phyloP scores from a whole-genome alignment of 2,113 vertebrate species.

The Heteronetta atricapilla region DNA sequence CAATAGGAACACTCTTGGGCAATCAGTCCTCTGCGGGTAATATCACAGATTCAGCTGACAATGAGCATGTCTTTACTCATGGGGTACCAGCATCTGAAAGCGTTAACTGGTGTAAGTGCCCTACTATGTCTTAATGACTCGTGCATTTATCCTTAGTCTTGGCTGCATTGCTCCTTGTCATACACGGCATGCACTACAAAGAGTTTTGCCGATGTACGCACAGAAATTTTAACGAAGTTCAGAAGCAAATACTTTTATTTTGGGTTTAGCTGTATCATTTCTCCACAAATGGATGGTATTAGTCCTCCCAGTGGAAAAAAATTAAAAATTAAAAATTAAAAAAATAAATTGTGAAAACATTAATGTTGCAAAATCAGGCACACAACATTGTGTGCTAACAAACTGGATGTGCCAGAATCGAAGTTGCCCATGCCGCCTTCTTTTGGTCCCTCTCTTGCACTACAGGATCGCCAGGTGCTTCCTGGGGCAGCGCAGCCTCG shows the following conservation, averaged over 20 bases:
- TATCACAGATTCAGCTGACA: conserved; percentile 16
- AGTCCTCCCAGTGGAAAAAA: background rate
- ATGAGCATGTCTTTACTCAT: background rate
- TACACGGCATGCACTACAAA: background rate
- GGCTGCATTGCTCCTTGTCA: background rate
- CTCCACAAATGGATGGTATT: background rate
- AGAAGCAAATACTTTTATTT: background rate
- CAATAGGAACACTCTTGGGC: conserved; percentile 19
- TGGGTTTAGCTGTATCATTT: background rate
- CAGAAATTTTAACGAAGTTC: background rate
- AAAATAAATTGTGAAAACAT: background rate
- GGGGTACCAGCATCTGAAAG: background rate
- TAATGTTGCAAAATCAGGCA: conserved; percentile 35
- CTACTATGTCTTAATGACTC: background rate
- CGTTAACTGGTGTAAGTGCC: conserved; percentile 4
- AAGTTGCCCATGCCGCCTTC: background rate
- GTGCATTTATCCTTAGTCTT: background rate
- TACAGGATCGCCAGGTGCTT: background rate
- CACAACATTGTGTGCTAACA: background rate
- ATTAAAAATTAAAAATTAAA: background rate
- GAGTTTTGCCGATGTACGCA: background rate
- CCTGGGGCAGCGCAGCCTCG: background rate
- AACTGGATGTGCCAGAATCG: conserved; percentile 7
- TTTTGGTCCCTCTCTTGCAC: background rate
- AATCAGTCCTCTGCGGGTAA: conserved; percentile 20